Percentiles rank a stretch among this genome's conserved stretches.
Evolutionary conservation across 2,113 vertebrate genomes (phyloP).

Genomic region (Campylorhamphus procurvoides): DNA sequence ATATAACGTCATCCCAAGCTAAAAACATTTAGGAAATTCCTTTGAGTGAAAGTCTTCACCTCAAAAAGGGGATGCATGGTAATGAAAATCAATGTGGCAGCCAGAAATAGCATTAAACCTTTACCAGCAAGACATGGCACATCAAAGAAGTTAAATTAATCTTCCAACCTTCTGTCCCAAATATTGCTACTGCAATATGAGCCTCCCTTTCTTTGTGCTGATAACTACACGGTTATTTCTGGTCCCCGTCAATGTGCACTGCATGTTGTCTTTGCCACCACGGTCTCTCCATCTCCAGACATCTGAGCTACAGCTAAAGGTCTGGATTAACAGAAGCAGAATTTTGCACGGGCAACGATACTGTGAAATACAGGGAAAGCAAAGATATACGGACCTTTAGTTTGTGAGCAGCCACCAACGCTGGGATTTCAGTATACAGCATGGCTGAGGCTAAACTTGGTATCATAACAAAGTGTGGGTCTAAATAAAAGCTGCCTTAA

Average conservation of each 20-base stretch:
- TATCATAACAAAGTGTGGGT: constrained; percentile 12
- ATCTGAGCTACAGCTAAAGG: not conserved
- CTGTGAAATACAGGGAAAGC: not conserved
- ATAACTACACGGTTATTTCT: not conserved
- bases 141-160: not conserved
- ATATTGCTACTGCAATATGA: not conserved
- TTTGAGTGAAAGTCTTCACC: not conserved
- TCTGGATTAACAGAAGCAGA: not conserved
- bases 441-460: constrained; percentile 4
- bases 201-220: not conserved
- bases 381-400: not conserved
- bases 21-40: not conserved
- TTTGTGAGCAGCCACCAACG: not conserved
- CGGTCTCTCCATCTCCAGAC: not conserved
- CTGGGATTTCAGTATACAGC: not conserved
- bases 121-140: not conserved
- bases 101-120: constrained; percentile 3
- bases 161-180: not conserved
- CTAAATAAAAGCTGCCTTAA: constrained; percentile 32
- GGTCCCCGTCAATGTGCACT: not conserved
- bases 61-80: not conserved
- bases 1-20: not conserved
- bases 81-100: not conserved
- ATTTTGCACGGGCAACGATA: not conserved
- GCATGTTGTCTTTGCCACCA: not conserved